Evolutionary conservation across 2,888 invertebrate species (phyloP).

Genomic region (Diaperis boleti): DNA sequence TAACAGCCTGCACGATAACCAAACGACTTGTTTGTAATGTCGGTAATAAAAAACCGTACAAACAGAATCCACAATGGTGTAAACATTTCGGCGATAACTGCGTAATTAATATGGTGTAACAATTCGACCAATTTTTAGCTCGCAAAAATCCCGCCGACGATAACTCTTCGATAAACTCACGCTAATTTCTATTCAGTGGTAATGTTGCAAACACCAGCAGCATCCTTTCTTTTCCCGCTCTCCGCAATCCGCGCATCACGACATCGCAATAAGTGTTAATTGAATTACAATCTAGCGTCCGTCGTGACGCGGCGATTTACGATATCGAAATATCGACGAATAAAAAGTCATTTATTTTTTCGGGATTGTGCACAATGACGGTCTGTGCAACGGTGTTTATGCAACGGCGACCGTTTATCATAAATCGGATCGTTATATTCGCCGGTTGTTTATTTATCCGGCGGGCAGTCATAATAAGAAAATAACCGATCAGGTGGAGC

Average conservation of each 20-base stretch:
- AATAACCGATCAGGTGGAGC: conserved; percentile 32
- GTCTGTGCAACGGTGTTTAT: conserved; percentile 31
- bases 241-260: too few relatives aligned
- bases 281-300: not conserved
- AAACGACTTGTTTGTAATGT: too few relatives aligned
- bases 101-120: too few relatives aligned
- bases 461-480: conserved; percentile 42
- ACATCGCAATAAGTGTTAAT: not conserved
- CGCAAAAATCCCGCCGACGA: too few relatives aligned
- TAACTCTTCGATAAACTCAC: too few relatives aligned
- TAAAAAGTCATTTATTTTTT: not conserved
- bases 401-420: conserved; percentile 23
- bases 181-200: too few relatives aligned
- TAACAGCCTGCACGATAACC: too few relatives aligned
- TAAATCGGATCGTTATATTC: conserved; percentile 13
- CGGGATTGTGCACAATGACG: conserved; percentile 20
- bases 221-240: too few relatives aligned
- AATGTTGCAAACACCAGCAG: too few relatives aligned
- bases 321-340: not conserved
- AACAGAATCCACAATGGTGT: too few relatives aligned
- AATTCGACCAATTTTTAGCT: too few relatives aligned
- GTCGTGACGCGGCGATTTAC: not conserved
- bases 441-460: conserved; percentile 40
- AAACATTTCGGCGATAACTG: conserved; percentile 4
- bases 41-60: too few relatives aligned